These are phyloP conservation scores for Plectropomus leopardus DNA, from an alignment of 2,113 vertebrate genomes.

Conservation along the genomic window DNA sequence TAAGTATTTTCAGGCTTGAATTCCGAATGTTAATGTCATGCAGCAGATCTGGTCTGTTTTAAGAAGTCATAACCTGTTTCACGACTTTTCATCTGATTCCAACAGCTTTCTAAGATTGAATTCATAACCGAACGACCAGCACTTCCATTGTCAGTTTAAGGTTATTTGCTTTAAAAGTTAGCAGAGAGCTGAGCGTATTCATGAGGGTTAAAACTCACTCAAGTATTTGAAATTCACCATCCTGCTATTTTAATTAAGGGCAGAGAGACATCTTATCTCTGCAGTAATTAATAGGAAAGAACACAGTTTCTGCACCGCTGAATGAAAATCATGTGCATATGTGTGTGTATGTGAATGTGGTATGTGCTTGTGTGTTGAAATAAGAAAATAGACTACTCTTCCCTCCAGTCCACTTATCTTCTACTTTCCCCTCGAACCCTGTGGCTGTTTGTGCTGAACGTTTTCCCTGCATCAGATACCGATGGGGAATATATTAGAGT, in stretches of 20 bases:
- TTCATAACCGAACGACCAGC: not conserved
- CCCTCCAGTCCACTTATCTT: slow-evolving; percentile 32
- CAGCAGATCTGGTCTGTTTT: not conserved
- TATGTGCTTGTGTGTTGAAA: slow-evolving; percentile 4
- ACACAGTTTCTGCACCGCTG: slow-evolving; percentile 32
- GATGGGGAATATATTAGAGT: slow-evolving; percentile 16
- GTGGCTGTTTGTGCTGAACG: slow-evolving; percentile 24
- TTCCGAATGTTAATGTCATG: slow-evolving; percentile 7
- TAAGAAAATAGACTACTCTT: slow-evolving; percentile 28
- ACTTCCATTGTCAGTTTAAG: slow-evolving; percentile 20
- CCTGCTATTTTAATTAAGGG: slow-evolving; percentile 58
- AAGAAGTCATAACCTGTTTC: slow-evolving; percentile 7
- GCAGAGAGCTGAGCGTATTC: slow-evolving; percentile 26
- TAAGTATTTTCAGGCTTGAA: not conserved
- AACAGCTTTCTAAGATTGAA: not conserved
- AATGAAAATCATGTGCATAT: slow-evolving; percentile 7
- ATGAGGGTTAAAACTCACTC: slow-evolving; percentile 21
- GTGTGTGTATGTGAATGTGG: slow-evolving; percentile 10
- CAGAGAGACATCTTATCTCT: slow-evolving; percentile 49
- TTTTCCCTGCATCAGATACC: not conserved
- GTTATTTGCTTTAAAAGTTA: slow-evolving; percentile 50
- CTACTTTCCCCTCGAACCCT: slow-evolving; percentile 9
- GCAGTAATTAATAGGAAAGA: slow-evolving; percentile 49
- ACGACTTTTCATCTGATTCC: slow-evolving; percentile 1
- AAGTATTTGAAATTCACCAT: slow-evolving; percentile 48